These are phyloP conservation scores for Apotomis turbidana DNA, from an alignment of 2,888 invertebrate genomes.

Conservation along the genomic window DNA sequence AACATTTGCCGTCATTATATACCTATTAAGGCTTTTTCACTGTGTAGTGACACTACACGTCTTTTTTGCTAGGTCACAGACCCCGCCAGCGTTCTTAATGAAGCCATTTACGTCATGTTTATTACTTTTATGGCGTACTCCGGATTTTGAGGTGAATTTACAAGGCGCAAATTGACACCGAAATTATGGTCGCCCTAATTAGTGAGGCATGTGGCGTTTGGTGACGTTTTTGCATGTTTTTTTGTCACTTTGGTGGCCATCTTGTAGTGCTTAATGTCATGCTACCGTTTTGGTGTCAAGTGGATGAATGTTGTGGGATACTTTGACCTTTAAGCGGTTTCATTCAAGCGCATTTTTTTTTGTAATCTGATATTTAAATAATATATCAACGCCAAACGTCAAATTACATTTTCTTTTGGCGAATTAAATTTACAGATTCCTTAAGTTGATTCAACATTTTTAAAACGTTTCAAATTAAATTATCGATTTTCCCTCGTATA, in stretches of 20 bases:
- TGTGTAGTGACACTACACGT: constrained; percentile 60
- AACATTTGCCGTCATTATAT: constrained; percentile 76
- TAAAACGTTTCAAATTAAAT: background rate
- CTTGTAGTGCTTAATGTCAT: constrained; percentile 33
- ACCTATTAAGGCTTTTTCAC: constrained; percentile 71
- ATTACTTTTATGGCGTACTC: constrained; percentile 79
- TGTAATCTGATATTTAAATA: background rate
- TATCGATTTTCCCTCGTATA: constrained; percentile 7
- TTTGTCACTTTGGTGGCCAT: constrained; percentile 39
- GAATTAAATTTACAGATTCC: too few relatives aligned
- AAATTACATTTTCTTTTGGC: too few relatives aligned
- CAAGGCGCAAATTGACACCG: constrained; percentile 78
- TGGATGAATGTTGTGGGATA: background rate
- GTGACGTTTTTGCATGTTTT: constrained; percentile 49
- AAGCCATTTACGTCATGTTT: constrained; percentile 82
- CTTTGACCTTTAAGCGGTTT: constrained; percentile 22
- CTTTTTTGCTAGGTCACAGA: constrained; percentile 75
- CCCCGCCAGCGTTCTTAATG: constrained; percentile 77
- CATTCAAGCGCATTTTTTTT: background rate
- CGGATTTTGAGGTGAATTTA: constrained; percentile 79
- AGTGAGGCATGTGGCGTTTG: constrained; percentile 60
- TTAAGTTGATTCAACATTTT: background rate
- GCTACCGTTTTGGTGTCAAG: constrained; percentile 41
- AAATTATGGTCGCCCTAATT: constrained; percentile 70
- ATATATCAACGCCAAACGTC: background rate